phyloP scores from a whole-genome alignment of 2,797 vertebrate genomes.

The Chelmon rostratus region DNA sequence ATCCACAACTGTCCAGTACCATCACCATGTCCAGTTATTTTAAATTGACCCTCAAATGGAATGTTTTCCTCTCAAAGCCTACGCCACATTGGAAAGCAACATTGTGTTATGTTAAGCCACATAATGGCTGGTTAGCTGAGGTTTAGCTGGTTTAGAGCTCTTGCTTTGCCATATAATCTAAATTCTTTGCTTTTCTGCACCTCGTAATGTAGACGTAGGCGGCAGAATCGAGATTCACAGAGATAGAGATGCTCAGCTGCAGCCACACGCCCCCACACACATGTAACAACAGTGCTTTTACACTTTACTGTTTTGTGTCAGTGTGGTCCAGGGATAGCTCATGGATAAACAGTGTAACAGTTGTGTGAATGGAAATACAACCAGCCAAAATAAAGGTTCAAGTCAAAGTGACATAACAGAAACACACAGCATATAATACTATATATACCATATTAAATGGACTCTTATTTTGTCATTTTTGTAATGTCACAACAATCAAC shows the following conservation, averaged over 20 bases:
- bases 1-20: conserved; percentile 63
- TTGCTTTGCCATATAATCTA: conserved; percentile 72
- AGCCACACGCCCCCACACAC: conserved; percentile 64
- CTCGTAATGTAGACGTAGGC: conserved; percentile 61
- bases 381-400: conserved; percentile 3
- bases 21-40: conserved; percentile 60
- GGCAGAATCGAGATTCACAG: conserved; percentile 52
- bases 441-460: not conserved
- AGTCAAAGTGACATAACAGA: not conserved
- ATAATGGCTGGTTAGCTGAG: conserved; percentile 76
- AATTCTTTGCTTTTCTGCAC: conserved; percentile 78
- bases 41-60: conserved; percentile 54
- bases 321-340: conserved; percentile 19
- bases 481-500: not conserved
- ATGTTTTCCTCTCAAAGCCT: conserved; percentile 59
- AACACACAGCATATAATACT: not conserved
- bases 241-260: conserved; percentile 55
- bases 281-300: conserved; percentile 55
- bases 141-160: conserved; percentile 62
- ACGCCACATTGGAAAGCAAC: conserved; percentile 60
- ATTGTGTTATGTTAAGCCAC: conserved; percentile 76
- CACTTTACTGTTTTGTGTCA: conserved; percentile 40
- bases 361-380: conserved; percentile 20
- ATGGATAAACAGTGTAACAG: conserved; percentile 22
- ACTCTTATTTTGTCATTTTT: not conserved